A percentile compares a stretch with the other conserved stretches of the same genome.
These are phyloP conservation scores for Melikaiella ostensackeni DNA, from an alignment of 2,888 invertebrate genomes.

Conservation along the genomic window DNA sequence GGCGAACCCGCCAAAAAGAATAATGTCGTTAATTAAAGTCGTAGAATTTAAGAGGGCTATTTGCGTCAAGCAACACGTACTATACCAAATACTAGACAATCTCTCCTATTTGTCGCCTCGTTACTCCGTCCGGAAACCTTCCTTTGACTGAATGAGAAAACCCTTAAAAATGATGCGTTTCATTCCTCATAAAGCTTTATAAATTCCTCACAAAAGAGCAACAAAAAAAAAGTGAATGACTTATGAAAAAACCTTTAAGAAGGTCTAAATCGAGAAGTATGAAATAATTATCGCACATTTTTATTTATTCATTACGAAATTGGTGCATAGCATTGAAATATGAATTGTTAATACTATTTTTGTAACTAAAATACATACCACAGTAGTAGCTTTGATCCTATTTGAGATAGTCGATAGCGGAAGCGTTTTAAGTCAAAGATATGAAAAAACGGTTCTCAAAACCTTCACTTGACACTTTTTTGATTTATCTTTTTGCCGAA, in stretches of 20 bases:
- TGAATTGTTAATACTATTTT: no score
- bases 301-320: no score
- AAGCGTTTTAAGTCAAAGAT: no score
- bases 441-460: no score
- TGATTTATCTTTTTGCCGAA: no score
- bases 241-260: not conserved
- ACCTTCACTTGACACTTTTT: no score
- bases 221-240: not conserved
- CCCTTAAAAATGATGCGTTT: not conserved
- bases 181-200: not conserved
- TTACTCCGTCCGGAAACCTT: slow-evolving; percentile 28
- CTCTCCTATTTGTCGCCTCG: slow-evolving; percentile 37
- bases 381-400: no score
- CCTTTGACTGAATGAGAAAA: slow-evolving; percentile 1
- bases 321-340: no score
- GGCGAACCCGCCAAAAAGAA: slow-evolving; percentile 23
- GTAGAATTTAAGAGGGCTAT: slow-evolving; percentile 35
- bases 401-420: no score
- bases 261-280: no score
- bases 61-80: slow-evolving; percentile 19
- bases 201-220: not conserved
- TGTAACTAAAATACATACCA: no score
- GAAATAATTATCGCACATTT: no score
- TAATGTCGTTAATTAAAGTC: slow-evolving; percentile 39
- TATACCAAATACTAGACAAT: slow-evolving; percentile 24